A percentile compares a stretch with the other conserved stretches of the same genome.
These are phyloP conservation scores for Bubo blakistoni DNA, from an alignment of 2,113 vertebrate species.

Conservation along the genomic window DNA sequence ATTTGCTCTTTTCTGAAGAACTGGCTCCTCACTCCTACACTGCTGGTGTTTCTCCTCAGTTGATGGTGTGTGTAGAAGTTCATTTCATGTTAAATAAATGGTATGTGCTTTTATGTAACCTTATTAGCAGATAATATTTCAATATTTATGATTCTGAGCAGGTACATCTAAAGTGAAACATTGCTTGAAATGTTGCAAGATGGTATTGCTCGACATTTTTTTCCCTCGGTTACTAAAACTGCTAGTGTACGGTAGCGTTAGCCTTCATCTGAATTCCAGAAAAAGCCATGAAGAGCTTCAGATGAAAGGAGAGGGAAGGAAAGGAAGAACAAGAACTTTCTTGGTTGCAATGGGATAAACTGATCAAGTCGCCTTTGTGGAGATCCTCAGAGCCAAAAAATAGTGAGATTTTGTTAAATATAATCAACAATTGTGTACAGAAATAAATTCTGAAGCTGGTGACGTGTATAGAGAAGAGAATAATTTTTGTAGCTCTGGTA, in stretches of 20 bases:
- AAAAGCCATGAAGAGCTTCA: slow-evolving; percentile 11
- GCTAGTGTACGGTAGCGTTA: background rate
- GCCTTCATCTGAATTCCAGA: background rate
- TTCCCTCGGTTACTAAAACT: background rate
- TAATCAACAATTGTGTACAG: background rate
- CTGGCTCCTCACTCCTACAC: background rate
- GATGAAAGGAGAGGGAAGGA: background rate
- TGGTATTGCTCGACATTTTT: background rate
- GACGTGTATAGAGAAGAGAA: background rate
- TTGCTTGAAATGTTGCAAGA: background rate
- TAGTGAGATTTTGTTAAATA: background rate
- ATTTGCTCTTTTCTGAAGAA: background rate
- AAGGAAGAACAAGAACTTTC: background rate
- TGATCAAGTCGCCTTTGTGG: slow-evolving; percentile 18
- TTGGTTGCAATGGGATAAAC: background rate
- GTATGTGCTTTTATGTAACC: background rate
- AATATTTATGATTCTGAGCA: background rate
- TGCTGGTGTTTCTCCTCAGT: background rate
- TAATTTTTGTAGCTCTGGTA: slow-evolving; percentile 21
- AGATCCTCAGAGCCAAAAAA: slow-evolving; percentile 11
- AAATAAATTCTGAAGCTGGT: background rate
- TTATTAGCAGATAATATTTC: background rate
- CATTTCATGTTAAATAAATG: background rate
- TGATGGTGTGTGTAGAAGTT: background rate
- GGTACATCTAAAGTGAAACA: background rate